A percentile compares a stretch with the other conserved stretches of the same genome.
phyloP scores from a whole-genome alignment of 2,113 vertebrate species.

The Oncorhynchus tshawytscha region DNA sequence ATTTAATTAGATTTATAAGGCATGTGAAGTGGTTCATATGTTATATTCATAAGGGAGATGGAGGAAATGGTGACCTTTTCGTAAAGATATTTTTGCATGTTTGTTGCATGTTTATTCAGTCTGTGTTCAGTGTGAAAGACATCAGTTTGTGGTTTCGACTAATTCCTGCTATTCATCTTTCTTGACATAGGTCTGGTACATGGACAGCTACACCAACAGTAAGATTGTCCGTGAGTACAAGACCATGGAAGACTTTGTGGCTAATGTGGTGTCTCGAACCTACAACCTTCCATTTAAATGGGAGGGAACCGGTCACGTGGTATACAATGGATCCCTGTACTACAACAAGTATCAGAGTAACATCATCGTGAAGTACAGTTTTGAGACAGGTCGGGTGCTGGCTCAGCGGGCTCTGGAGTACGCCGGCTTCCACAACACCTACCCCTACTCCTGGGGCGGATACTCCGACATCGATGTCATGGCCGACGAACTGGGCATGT shows the following conservation, averaged over 20 bases:
- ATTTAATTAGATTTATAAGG: not conserved
- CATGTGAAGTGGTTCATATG: not conserved
- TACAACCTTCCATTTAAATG: constrained; percentile 98
- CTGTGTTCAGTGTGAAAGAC: not conserved
- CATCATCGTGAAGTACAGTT: constrained; percentile 97
- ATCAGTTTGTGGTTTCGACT: not conserved
- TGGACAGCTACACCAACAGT: constrained; percentile 97
- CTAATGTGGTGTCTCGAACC: constrained; percentile 89
- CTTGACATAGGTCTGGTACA: constrained; percentile 89
- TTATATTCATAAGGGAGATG: not conserved
- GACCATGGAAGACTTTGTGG: constrained; percentile 88
- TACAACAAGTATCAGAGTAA: constrained; percentile 99
- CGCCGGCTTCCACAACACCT: constrained; percentile 96
- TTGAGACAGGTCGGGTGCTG: constrained; percentile 86
- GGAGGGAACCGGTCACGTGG: constrained; percentile 97
- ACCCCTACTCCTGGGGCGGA: constrained; percentile 97
- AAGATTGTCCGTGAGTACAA: constrained; percentile 98
- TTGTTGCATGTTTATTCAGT: not conserved
- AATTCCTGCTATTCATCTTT: not conserved
- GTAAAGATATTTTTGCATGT: not conserved
- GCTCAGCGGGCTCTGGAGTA: constrained; percentile 92
- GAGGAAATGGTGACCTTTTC: not conserved
- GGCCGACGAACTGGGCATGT: constrained; percentile 95
- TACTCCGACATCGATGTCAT: constrained; percentile 97
- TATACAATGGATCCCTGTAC: constrained; percentile 96